A percentile compares a stretch with the other conserved stretches of the same genome.
Evolutionary conservation across 2,113 vertebrate genomes (phyloP).

Genomic region (Alouatta palliata): DNA sequence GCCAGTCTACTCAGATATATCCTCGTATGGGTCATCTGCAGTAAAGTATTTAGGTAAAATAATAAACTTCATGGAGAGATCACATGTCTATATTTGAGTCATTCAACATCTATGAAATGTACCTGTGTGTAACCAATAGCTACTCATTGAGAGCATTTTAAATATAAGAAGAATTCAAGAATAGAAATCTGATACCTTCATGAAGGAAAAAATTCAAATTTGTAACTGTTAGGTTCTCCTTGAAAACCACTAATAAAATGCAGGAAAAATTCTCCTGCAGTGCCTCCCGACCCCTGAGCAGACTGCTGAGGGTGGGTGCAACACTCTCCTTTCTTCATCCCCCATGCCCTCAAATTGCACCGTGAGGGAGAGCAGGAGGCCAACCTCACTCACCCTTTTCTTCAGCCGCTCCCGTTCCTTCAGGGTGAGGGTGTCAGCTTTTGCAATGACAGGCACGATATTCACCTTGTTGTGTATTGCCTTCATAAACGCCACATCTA

Average conservation of each 20-base stretch:
- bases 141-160: not conserved
- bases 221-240: no score
- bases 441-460: slow-evolving; percentile 90
- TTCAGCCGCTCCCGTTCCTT: slow-evolving; percentile 96
- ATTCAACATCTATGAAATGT: no score
- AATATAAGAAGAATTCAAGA: not conserved
- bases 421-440: slow-evolving; percentile 89
- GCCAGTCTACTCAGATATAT: no score
- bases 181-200: not conserved
- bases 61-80: not conserved
- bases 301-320: fast-evolving
- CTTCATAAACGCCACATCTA: slow-evolving; percentile 90
- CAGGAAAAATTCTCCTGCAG: not conserved
- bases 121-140: not conserved
- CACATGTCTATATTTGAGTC: not conserved
- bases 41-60: not conserved
- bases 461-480: slow-evolving; percentile 90
- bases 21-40: fast-evolving
- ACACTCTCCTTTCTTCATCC: fast-evolving
- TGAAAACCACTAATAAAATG: not conserved
- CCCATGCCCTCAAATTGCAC: not conserved
- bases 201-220: not conserved
- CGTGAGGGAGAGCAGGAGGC: not conserved
- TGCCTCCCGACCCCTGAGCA: no score
- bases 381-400: slow-evolving; percentile 89